Evolutionary conservation across 2,797 vertebrate species (phyloP).

Genomic region (Glyptemys insculpta): DNA sequence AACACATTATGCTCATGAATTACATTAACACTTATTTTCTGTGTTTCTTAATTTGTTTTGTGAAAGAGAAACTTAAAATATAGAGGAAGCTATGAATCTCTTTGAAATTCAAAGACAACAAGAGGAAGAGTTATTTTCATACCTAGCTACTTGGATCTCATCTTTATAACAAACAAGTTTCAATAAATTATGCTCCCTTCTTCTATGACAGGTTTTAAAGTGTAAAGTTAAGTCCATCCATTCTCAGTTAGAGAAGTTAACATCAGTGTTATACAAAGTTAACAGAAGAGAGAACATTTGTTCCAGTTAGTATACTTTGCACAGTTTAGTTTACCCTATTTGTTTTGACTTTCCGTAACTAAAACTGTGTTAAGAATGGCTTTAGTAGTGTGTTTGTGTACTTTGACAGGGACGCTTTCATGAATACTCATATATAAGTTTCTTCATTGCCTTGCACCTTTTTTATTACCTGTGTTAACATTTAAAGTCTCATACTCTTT

Average conservation of each 20-base stretch:
- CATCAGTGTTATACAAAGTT: too few relatives aligned
- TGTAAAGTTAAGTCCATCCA: accelerated
- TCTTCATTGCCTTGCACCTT: neutral
- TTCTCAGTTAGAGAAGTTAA: neutral
- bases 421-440: neutral
- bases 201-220: neutral
- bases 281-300: neutral
- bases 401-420: neutral
- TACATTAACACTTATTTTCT: neutral
- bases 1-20: neutral
- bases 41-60: neutral
- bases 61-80: neutral
- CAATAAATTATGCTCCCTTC: neutral
- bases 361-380: neutral
- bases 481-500: neutral
- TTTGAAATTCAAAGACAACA: neutral
- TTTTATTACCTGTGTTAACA: accelerated
- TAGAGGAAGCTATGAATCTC: neutral
- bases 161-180: neutral
- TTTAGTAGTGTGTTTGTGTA: neutral
- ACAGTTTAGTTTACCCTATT: neutral
- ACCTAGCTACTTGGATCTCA: accelerated
- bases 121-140: neutral
- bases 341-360: neutral
- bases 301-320: neutral